Evolutionary conservation across 2,888 invertebrate species (phyloP).

Genomic region (Scaptomyza polygonia): DNA sequence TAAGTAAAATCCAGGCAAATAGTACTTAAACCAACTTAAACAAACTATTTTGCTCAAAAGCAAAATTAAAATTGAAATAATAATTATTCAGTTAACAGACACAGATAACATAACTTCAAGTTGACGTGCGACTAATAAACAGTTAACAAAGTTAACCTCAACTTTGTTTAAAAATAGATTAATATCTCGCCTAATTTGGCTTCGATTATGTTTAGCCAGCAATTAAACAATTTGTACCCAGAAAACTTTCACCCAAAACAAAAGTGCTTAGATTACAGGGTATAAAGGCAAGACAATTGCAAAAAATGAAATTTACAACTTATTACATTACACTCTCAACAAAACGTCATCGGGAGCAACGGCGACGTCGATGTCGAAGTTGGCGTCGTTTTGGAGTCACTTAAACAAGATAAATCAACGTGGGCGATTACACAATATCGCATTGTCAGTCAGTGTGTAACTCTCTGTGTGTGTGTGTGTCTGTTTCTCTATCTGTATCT

Average conservation of each 20-base stretch:
- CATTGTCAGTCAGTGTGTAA: slow-evolving; percentile 39
- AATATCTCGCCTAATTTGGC: neutral
- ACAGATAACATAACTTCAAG: no score
- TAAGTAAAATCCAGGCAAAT: no score
- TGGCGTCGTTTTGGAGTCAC: slow-evolving; percentile 64
- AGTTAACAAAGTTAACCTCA: no score
- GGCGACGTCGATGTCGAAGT: slow-evolving; percentile 9
- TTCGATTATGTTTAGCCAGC: neutral
- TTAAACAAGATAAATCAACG: slow-evolving; percentile 79
- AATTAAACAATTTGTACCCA: neutral
- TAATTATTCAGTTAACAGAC: no score
- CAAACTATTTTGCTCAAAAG: no score
- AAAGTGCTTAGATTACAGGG: slow-evolving; percentile 32
- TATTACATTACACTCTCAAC: slow-evolving; percentile 69
- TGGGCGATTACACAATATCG: slow-evolving; percentile 77
- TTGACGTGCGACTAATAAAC: no score
- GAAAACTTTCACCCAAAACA: neutral
- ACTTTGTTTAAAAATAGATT: neutral
- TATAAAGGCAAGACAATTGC: slow-evolving; percentile 21
- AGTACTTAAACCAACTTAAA: no score
- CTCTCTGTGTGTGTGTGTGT: slow-evolving; percentile 13
- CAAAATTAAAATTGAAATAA: no score
- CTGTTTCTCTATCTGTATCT: slow-evolving; percentile 13
- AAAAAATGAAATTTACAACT: slow-evolving; percentile 55
- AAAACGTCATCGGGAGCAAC: slow-evolving; percentile 37